Conservation (phyloP, 2,113 vertebrate species). For the Leucoraja erinaceus region DNA sequence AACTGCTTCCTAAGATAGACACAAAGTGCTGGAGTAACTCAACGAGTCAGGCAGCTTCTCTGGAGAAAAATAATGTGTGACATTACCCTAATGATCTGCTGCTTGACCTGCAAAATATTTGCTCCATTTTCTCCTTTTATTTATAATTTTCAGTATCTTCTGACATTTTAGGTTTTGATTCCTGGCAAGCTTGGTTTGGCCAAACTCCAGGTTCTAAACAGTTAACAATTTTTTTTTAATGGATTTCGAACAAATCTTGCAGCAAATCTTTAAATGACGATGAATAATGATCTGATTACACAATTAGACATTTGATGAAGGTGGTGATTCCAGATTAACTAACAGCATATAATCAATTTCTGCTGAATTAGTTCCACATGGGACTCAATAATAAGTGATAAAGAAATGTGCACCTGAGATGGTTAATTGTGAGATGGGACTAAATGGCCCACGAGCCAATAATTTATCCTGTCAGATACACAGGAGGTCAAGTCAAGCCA, state of each 20-base stretch:
- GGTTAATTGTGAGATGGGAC: background rate
- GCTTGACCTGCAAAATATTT: too few species aligned
- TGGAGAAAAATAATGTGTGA: too few species aligned
- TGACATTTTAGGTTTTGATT: background rate
- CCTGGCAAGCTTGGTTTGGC: background rate
- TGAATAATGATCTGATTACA: background rate
- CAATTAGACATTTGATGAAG: background rate
- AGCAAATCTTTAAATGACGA: background rate
- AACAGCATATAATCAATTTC: background rate
- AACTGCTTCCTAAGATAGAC: too few species aligned
- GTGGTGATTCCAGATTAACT: background rate
- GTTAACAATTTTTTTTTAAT: background rate
- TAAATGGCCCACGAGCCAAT: background rate
- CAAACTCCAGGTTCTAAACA: background rate
- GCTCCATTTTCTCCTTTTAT: too few species aligned
- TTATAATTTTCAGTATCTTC: too few species aligned
- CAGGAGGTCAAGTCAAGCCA: background rate
- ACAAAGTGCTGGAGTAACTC: too few species aligned
- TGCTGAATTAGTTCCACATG: background rate
- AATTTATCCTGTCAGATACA: background rate
- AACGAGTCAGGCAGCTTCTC: too few species aligned
- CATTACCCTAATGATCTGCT: background rate
- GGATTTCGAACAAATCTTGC: background rate
- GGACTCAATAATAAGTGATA: background rate
- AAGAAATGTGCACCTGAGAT: background rate